phyloP scores from a whole-genome alignment of 2,797 vertebrate species.

The Columba guinea region DNA sequence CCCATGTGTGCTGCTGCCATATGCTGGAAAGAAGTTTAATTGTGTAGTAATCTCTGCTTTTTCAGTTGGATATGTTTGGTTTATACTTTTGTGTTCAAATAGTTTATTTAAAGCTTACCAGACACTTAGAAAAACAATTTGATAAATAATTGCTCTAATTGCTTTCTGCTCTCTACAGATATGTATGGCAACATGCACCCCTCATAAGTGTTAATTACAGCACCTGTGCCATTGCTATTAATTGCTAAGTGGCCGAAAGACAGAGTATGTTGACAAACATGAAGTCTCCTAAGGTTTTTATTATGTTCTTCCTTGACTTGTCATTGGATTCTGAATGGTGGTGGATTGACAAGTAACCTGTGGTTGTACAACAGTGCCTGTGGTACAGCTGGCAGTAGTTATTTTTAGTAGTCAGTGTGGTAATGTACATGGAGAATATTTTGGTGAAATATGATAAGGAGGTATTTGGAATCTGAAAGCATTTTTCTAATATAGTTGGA shows the following conservation, averaged over 20 bases:
- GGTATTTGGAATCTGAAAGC: neutral
- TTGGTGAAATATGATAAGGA: neutral
- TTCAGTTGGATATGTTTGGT: neutral
- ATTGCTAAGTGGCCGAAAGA: neutral
- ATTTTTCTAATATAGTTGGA: neutral
- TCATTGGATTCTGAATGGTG: neutral
- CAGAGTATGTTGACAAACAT: neutral
- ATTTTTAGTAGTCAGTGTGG: neutral
- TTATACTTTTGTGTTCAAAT: neutral
- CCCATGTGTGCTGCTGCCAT: neutral
- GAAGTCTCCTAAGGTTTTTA: neutral
- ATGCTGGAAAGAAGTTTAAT: neutral
- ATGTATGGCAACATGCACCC: neutral
- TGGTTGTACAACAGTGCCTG: neutral
- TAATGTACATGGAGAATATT: neutral
- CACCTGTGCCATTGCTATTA: neutral
- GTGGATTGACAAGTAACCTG: neutral
- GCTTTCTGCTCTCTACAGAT: neutral
- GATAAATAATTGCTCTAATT: neutral
- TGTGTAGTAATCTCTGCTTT: neutral
- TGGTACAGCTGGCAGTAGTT: neutral
- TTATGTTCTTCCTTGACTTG: neutral
- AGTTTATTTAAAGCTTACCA: neutral
- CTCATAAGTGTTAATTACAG: neutral
- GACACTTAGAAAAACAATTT: neutral